Evolutionary conservation across 2,888 invertebrate species (phyloP).

Genomic region (Nephrotoma flavescens): DNA sequence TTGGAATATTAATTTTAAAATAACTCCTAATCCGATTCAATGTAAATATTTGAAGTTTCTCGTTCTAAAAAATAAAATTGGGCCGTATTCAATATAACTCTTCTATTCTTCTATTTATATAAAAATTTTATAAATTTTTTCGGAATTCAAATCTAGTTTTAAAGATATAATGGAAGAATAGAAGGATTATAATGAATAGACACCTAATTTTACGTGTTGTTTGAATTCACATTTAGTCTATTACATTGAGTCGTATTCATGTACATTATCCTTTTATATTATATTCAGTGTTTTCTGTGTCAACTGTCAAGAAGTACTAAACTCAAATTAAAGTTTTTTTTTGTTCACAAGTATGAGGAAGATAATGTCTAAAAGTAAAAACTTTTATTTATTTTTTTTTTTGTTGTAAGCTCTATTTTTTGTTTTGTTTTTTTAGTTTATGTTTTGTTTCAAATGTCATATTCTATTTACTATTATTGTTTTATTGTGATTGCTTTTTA

Average conservation of each 20-base stretch:
- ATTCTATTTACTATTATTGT: neutral
- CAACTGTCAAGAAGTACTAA: neutral
- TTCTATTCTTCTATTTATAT: no score
- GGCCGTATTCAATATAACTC: no score
- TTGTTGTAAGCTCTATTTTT: neutral
- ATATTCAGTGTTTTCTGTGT: neutral
- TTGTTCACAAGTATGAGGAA: neutral
- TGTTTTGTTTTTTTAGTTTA: neutral
- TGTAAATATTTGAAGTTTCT: no score
- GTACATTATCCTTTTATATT: neutral
- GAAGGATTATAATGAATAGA: no score
- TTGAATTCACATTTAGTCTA: no score
- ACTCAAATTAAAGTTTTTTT: neutral
- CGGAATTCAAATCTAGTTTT: no score
- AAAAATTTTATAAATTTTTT: no score
- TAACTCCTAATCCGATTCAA: no score
- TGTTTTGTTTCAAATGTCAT: neutral
- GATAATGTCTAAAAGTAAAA: neutral
- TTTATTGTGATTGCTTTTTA: neutral
- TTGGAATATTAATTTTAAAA: neutral
- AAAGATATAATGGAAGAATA: no score
- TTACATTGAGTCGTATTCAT: no score
- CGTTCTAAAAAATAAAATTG: no score
- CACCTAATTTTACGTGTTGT: no score
- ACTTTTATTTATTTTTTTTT: neutral